Base-by-base conservation (phyloP, 2,113 vertebrate genomes). In the Psophia crepitans region DNA sequence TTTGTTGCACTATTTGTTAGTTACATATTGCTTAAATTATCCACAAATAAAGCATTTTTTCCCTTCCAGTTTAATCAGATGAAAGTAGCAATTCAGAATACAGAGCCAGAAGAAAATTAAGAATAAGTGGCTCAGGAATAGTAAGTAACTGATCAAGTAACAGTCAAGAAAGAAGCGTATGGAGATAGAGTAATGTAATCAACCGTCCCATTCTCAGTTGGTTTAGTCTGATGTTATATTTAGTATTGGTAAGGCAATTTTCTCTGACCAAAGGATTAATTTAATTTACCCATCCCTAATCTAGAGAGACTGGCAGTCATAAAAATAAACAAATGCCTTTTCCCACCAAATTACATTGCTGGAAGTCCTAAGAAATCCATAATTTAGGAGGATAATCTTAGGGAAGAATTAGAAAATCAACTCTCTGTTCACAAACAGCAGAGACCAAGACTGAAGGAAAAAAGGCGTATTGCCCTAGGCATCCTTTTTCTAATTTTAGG, bases 401-500 rank as follows among this genome's bases (percentile, higher is more conserved):
- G 87, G 48, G 33, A 91, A 81, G 43, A 90, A 93, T 91, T 78
- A 79, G 33, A 88, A 92, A 93, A 82, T 68, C 51, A 92, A 22
- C 53, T 87, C 8, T 86, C 71, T 95, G 65, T 95, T 96, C 70
- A 94, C 30, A 92, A 92, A 87, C 15, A 94, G 19, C 46, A 89
- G 60, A 89, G 44, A 87, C 6, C 22, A 87, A 94, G 68, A 71
- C 14, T 35, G 18, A 57, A 74, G 60, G 26, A 33, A 57, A 77
- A 68, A 66, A 75, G 18, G 8, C 30, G 20, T 81, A 89, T 91
- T 71, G 43, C 86, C 68, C 28, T 46, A 93, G 68, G 76, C 68
- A 86, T 78, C 17, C 22, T 90, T 94, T 71, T 97, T 85, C 90
- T 97, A 92, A 86, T 75, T 89, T 95, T 87, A 93, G 65, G 8